A percentile compares a stretch with the other conserved stretches of the same genome.
Evolutionary conservation across 2,888 invertebrate species (phyloP).

Genomic region (Argyresthia goedartella): DNA sequence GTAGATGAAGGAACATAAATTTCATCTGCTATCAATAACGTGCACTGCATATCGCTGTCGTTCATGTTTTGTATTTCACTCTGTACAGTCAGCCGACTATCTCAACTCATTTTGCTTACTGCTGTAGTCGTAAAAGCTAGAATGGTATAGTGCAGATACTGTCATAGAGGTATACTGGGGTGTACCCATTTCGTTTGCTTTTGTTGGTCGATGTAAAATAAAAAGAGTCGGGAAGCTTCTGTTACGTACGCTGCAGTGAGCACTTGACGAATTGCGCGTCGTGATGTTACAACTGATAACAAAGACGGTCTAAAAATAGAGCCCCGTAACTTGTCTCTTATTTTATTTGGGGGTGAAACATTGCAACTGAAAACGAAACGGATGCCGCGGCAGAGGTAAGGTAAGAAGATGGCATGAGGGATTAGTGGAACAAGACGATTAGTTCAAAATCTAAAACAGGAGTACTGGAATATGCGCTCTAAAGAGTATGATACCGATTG

Average conservation of each 20-base stretch:
- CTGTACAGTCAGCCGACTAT: not conserved
- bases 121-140: not conserved
- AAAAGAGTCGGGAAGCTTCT: conserved; percentile 9
- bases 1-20: conserved; percentile 13
- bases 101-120: not conserved
- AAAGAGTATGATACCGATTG: no score
- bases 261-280: conserved; percentile 34
- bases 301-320: not conserved
- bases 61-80: not conserved
- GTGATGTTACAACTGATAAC: conserved; percentile 1
- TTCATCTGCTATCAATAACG: conserved; percentile 28
- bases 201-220: not conserved
- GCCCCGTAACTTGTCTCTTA: not conserved
- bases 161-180: no score
- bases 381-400: not conserved
- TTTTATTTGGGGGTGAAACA: not conserved
- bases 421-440: no score
- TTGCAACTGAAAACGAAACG: not conserved
- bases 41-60: not conserved
- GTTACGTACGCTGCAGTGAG: conserved; percentile 17
- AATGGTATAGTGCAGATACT: no score
- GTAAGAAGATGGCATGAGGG: no score
- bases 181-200: conserved; percentile 10
- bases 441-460: no score
- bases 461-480: no score